Conservation (phyloP, 2,113 vertebrate species). For the Xiphophorus hellerii region DNA sequence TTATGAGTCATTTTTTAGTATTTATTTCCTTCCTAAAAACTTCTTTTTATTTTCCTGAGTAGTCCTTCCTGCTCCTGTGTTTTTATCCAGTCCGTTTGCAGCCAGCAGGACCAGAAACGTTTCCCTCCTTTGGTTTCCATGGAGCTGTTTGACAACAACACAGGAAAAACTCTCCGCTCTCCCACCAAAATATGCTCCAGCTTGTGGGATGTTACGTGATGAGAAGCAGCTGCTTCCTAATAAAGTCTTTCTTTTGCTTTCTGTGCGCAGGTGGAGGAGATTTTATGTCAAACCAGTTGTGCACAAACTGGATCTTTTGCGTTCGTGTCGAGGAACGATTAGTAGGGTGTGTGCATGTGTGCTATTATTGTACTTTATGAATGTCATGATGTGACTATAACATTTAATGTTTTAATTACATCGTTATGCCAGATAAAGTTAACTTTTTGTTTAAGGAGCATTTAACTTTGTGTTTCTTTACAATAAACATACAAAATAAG, state of each 20-base stretch:
- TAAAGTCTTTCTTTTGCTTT: slow-evolving; percentile 29
- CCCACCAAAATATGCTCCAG: background rate
- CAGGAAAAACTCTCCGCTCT: slow-evolving; percentile 12
- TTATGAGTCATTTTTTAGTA: background rate
- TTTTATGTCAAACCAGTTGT: background rate
- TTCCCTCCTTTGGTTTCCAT: slow-evolving; percentile 17
- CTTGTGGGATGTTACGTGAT: slow-evolving; percentile 36
- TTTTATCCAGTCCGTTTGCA: slow-evolving; percentile 46
- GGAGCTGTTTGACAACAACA: slow-evolving; percentile 59
- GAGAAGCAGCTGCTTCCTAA: slow-evolving; percentile 36
- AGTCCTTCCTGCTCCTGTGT: background rate
- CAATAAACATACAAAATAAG: background rate
- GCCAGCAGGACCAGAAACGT: slow-evolving; percentile 1
- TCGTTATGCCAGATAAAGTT: background rate
- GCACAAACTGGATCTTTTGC: background rate
- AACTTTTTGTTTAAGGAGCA: background rate
- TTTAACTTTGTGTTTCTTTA: background rate
- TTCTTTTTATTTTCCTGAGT: background rate
- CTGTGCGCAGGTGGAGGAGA: background rate
- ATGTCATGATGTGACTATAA: background rate
- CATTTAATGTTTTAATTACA: background rate
- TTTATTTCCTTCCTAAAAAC: background rate
- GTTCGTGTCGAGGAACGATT: background rate
- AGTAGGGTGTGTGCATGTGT: background rate
- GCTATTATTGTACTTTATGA: background rate